Conservation (phyloP, 2,113 vertebrate species). For the Macrotis lagotis region DNA sequence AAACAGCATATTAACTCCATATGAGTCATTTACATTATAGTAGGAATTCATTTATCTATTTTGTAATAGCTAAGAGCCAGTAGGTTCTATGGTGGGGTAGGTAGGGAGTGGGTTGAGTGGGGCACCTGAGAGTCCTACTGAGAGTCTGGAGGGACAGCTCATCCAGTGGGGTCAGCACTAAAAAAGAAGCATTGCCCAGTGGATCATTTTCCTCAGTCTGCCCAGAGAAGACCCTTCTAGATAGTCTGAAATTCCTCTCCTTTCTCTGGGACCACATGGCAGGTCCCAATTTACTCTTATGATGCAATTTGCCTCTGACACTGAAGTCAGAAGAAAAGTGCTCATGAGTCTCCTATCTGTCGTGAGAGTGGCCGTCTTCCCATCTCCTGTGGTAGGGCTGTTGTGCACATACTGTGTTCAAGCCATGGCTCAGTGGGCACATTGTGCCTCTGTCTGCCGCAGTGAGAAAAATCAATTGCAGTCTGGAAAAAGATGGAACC, state of each 20-base stretch:
- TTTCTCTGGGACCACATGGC: background rate
- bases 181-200: background rate
- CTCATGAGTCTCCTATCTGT: slow-evolving; percentile 62
- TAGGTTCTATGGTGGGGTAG: no score
- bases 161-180: background rate
- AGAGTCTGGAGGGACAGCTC: background rate
- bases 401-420: slow-evolving; percentile 37
- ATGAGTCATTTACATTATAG: background rate
- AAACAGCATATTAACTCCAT: slow-evolving; percentile 14
- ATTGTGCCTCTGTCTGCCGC: slow-evolving; percentile 75
- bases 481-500: slow-evolving; percentile 65
- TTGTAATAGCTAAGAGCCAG: no score
- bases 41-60: background rate
- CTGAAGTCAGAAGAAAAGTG: slow-evolving; percentile 64
- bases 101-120: no score
- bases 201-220: background rate
- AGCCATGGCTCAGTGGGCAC: slow-evolving; percentile 76
- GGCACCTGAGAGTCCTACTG: background rate
- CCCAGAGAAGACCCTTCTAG: background rate
- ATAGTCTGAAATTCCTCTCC: background rate
- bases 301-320: background rate
- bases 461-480: slow-evolving; percentile 77
- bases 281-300: background rate
- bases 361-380: slow-evolving; percentile 62
- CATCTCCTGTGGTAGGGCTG: slow-evolving; percentile 54